Conservation (phyloP, 2,113 vertebrate species). For the Chlorocebus sabaeus region DNA sequence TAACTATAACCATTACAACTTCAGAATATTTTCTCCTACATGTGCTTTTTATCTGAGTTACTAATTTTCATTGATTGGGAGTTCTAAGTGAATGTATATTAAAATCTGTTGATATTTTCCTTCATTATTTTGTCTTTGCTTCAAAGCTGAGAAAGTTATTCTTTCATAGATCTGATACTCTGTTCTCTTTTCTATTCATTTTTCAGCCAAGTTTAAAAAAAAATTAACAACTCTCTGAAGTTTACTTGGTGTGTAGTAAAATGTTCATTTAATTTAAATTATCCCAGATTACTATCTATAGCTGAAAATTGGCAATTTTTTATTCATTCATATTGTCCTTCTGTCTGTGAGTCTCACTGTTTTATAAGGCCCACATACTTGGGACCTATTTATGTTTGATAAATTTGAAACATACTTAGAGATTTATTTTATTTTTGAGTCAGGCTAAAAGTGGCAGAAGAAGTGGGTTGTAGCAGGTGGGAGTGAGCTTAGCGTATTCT, state of each 20-base stretch:
- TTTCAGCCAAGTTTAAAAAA: background rate
- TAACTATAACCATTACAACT: background rate
- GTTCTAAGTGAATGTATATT: background rate
- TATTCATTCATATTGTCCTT: background rate
- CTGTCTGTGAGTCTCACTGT: background rate
- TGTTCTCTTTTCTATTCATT: background rate
- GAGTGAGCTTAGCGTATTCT: background rate
- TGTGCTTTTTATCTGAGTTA: background rate
- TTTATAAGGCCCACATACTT: background rate
- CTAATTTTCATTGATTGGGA: background rate
- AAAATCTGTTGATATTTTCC: conserved; percentile 18
- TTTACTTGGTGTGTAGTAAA: background rate
- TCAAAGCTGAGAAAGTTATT: background rate
- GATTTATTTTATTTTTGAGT: background rate
- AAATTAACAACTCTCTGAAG: background rate
- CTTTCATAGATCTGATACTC: background rate
- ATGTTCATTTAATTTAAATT: background rate
- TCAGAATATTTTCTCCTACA: background rate
- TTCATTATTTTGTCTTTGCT: background rate
- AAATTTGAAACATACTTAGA: background rate
- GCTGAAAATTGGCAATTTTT: background rate
- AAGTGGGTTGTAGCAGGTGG: background rate
- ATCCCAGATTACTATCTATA: background rate
- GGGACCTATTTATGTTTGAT: background rate
- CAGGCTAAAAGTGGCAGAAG: background rate